Percentiles rank a stretch among this genome's conserved stretches.
Evolutionary conservation across 2,113 vertebrate species (phyloP).

Genomic region (Calyptomena viridis): DNA sequence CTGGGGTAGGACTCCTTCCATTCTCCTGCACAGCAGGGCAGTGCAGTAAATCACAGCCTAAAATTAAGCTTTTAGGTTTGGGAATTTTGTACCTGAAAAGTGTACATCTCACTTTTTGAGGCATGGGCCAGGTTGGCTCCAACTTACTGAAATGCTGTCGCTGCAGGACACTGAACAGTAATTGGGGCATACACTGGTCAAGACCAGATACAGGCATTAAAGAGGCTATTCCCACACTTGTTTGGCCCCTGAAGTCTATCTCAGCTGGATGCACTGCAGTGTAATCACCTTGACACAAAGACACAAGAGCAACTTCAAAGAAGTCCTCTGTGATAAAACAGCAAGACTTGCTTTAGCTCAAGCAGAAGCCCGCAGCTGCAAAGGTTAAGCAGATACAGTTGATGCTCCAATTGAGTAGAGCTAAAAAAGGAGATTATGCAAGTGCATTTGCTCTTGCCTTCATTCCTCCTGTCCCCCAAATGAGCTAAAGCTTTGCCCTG

Average conservation of each 20-base stretch:
- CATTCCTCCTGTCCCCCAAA: not conserved
- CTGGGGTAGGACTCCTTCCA: not conserved
- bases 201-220: not conserved
- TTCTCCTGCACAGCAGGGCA: not conserved
- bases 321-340: not conserved
- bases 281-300: not conserved
- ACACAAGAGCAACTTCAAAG: not conserved
- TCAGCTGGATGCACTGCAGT: slow-evolving; percentile 4
- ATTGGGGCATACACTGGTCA: not conserved
- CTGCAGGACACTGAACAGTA: not conserved
- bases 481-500: not conserved
- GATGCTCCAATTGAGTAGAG: not conserved
- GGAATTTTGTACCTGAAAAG: not conserved
- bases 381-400: slow-evolving; percentile 4
- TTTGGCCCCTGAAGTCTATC: not conserved
- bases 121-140: not conserved
- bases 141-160: not conserved
- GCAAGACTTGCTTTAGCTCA: not conserved
- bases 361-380: not conserved
- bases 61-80: not conserved
- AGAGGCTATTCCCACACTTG: not conserved
- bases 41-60: not conserved
- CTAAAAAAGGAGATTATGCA: not conserved
- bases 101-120: not conserved
- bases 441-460: not conserved